These are phyloP conservation scores for Ifrita kowaldi DNA, from an alignment of 2,113 vertebrate genomes.

Conservation along the genomic window DNA sequence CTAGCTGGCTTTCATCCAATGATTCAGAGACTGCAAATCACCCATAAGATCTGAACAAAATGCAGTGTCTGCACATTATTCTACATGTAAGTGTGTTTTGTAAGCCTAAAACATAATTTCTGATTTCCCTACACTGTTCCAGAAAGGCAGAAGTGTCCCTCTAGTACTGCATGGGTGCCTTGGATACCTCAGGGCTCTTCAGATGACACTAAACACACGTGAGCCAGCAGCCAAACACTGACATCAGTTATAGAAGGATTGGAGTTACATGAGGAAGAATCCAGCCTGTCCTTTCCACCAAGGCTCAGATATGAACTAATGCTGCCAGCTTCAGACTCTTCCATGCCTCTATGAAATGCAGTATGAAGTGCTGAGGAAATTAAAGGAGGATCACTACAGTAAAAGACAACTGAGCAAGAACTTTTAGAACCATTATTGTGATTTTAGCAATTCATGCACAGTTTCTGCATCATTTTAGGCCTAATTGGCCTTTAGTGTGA, in stretches of 20 bases:
- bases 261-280: neutral
- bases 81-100: neutral
- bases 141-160: neutral
- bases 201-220: neutral
- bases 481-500: neutral
- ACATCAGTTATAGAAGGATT: neutral
- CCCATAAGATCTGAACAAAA: neutral
- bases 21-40: neutral
- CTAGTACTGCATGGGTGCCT: too few relatives aligned
- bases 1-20: neutral
- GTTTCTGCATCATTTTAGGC: neutral
- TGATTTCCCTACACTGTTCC: neutral
- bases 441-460: neutral
- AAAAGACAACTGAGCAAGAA: neutral
- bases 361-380: neutral
- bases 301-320: neutral
- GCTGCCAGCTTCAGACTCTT: neutral
- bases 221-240: neutral
- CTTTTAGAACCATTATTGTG: neutral
- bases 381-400: neutral
- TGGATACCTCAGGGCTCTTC: neutral
- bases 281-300: neutral
- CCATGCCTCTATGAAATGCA: neutral
- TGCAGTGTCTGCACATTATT: neutral
- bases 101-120: neutral